Evolutionary conservation across 2,113 vertebrate genomes (phyloP).

Genomic region (Pelodiscus sinensis): DNA sequence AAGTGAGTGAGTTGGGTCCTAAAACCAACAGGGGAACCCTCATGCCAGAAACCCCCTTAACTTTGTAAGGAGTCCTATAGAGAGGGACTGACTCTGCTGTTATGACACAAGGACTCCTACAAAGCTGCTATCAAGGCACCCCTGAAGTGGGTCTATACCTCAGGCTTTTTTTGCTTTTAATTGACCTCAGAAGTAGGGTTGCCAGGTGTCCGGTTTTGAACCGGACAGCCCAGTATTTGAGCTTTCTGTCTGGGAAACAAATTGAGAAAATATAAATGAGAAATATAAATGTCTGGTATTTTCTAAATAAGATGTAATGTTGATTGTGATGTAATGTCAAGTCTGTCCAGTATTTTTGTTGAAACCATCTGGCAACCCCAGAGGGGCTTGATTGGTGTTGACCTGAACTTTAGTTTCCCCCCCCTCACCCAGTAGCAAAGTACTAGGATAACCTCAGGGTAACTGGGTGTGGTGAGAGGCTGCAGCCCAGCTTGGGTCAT

Average conservation of each 20-base stretch:
- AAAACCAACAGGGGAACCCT: not conserved
- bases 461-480: not conserved
- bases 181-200: not conserved
- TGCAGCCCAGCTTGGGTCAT: not conserved
- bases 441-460: not conserved
- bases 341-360: no score
- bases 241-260: no score
- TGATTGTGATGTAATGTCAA: no score
- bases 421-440: not conserved
- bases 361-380: no score
- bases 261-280: no score
- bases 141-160: no score
- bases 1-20: not conserved
- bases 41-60: not conserved
- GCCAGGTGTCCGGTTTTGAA: no score
- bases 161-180: not conserved
- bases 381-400: not conserved
- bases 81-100: not conserved
- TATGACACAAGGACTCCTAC: not conserved
- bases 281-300: no score
- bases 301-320: no score
- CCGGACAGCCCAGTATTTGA: no score
- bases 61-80: not conserved
- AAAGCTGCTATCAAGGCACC: not conserved
- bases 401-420: not conserved